Evolutionary conservation across 1,140 invertebrate species (phyloP).

Genomic region (Cylas formicarius): DNA sequence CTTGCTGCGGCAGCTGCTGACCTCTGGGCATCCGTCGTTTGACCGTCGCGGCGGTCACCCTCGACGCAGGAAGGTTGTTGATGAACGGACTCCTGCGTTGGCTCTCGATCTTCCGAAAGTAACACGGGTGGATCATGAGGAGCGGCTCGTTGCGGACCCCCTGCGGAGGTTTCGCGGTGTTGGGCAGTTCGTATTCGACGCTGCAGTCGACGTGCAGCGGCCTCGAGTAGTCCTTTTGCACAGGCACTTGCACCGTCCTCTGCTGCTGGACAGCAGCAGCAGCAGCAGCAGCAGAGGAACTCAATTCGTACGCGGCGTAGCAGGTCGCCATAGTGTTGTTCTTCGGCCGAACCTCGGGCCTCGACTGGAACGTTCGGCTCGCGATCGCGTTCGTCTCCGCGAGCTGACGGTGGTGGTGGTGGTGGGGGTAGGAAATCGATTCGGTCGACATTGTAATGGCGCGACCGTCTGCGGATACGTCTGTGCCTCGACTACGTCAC

Average conservation of each 20-base stretch:
- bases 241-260: slow-evolving; percentile 34
- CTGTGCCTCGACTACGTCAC: slow-evolving; percentile 34
- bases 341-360: slow-evolving; percentile 31
- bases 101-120: slow-evolving; percentile 71
- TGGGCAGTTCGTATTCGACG: slow-evolving; percentile 76
- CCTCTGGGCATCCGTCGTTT: slow-evolving; percentile 24
- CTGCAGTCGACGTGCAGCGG: slow-evolving; percentile 77
- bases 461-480: slow-evolving; percentile 36
- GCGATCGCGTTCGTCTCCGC: slow-evolving; percentile 15
- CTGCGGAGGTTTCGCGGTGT: slow-evolving; percentile 70
- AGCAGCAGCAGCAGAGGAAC: slow-evolving; percentile 22
- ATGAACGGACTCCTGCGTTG: slow-evolving; percentile 68
- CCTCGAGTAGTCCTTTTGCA: slow-evolving; percentile 65
- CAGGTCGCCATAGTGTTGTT: slow-evolving; percentile 37
- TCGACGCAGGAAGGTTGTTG: slow-evolving; percentile 55
- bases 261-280: no score
- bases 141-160: slow-evolving; percentile 67
- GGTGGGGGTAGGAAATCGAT: slow-evolving; percentile 43
- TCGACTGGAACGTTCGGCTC: slow-evolving; percentile 32
- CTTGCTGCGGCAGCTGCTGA: slow-evolving; percentile 34
- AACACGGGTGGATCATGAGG: slow-evolving; percentile 79
- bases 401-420: slow-evolving; percentile 9
- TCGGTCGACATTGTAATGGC: slow-evolving; percentile 26
- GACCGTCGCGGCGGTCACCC: slow-evolving; percentile 39
- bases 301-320: slow-evolving; percentile 38